Conservation (phyloP, 2,888 invertebrate species). For the Caenorhabditis uteleia region DNA sequence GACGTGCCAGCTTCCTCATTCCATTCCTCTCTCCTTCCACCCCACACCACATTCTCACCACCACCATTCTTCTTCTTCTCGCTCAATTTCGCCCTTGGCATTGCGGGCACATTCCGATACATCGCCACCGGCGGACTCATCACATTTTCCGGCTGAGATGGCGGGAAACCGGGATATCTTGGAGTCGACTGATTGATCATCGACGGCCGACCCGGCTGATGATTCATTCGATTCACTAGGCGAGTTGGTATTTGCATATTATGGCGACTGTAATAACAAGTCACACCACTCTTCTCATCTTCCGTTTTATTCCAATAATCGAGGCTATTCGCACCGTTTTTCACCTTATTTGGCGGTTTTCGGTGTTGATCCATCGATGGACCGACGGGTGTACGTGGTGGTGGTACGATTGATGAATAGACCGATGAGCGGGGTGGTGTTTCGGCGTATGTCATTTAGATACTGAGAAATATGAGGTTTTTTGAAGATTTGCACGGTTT, state of each 20-base stretch:
- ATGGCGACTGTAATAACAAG: slow-evolving; percentile 41
- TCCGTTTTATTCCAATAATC: slow-evolving; percentile 51
- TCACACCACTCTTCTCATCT: slow-evolving; percentile 41
- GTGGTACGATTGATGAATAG: slow-evolving; percentile 23
- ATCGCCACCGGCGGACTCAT: slow-evolving; percentile 28
- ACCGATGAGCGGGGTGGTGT: slow-evolving; percentile 19
- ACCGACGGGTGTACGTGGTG: slow-evolving; percentile 34
- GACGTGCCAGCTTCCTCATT: slow-evolving; percentile 7
- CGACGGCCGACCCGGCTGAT: slow-evolving; percentile 6
- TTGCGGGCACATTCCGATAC: slow-evolving; percentile 29
- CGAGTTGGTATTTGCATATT: slow-evolving; percentile 17
- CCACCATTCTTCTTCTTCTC: slow-evolving; percentile 7
- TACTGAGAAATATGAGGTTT: too few species aligned
- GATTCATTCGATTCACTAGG: slow-evolving; percentile 5
- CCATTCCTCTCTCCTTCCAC: slow-evolving; percentile 10
- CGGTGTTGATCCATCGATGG: slow-evolving; percentile 15
- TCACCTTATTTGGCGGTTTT: slow-evolving; percentile 10
- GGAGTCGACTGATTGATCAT: slow-evolving; percentile 9
- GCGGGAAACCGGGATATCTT: slow-evolving; percentile 29
- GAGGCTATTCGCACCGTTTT: slow-evolving; percentile 29
- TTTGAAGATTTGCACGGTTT: too few species aligned
- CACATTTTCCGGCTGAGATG: slow-evolving; percentile 8
- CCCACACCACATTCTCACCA: slow-evolving; percentile 27
- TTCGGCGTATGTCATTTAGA: slow-evolving; percentile 38
- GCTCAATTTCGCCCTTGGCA: slow-evolving; percentile 27